These are phyloP conservation scores for Xestoiulus laeticollis DNA, from an alignment of 2,888 invertebrate species.

Conservation along the genomic window DNA sequence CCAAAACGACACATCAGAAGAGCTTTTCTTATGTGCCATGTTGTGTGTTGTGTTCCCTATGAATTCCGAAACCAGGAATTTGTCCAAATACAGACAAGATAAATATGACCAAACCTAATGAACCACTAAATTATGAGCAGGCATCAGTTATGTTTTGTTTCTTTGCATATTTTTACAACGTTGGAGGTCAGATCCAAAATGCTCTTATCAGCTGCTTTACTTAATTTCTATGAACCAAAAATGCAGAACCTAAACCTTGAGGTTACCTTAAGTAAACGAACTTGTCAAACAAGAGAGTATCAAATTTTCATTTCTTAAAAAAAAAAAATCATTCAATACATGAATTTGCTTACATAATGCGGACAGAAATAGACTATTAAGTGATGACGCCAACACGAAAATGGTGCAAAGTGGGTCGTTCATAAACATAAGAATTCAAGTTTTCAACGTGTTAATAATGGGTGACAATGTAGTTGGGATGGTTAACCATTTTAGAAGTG, in stretches of 20 bases:
- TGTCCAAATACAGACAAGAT: no score
- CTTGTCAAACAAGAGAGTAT: neutral
- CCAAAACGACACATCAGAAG: no score
- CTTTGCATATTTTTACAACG: neutral
- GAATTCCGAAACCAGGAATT: no score
- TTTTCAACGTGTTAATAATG: no score
- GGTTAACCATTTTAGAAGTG: no score
- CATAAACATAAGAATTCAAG: neutral
- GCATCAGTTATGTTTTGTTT: no score
- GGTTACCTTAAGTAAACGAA: neutral
- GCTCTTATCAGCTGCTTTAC: neutral
- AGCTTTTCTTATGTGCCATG: no score
- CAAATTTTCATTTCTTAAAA: neutral
- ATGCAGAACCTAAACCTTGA: neutral
- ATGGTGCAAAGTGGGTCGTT: neutral
- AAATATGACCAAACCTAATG: no score
- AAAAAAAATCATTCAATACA: conserved; percentile 31
- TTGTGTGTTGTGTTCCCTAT: no score
- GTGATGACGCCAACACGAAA: neutral
- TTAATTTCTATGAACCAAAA: neutral
- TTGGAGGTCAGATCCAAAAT: neutral
- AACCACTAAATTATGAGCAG: no score
- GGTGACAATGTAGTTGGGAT: no score
- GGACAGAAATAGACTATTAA: neutral
- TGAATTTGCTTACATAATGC: conserved; percentile 3